Evolutionary conservation across 2,888 invertebrate species (phyloP), one percentile per base, ranked within the genome.

Genomic region (Rhingia rostrata): DNA sequence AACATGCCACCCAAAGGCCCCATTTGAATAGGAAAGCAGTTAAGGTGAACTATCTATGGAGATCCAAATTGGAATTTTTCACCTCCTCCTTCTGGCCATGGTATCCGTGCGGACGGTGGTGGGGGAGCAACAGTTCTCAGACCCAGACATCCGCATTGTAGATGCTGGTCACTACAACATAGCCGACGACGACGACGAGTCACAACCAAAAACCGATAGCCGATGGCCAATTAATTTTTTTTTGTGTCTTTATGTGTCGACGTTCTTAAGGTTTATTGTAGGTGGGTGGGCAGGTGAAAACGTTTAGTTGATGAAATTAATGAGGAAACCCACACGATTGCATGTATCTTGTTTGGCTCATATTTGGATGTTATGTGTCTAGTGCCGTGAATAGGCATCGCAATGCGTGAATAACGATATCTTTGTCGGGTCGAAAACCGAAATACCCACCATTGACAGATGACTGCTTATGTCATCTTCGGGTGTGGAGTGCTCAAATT

Each of bases 111-210:
- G 22, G 22, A 22, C 45, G 12, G 30, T 32, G 73, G 41, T 72
- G 47, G 61, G 74, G 64, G 51, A 47, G 35, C 45, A 47, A 85
- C 88, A 43, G 43, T 22, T 88, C 88, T 86, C 86, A 88, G 88
- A 89, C 88, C 86, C 86, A 88, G 88, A 89, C 84, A 53, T 56
- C 64, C 70, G 53, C 70, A 61, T 70, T 73, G 64, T 51, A 61
- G 53, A 58, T 35, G 30, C 41, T 41, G 66, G 67, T 58, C 63
- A 63, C 54, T 12, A 33, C 58, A 9, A 45, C 60, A 30, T 4
- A 14, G 35, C n/a, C 12, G 14, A 45, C 14, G 37, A 14, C 54
- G 7, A 4, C 54, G 69, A 60, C 37, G 61, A 47, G 53, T 53
- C 47, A 70, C 74, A 22, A 9, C 63, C 58, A 58, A 77, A 77